Evolutionary conservation across 1,140 invertebrate species (phyloP), one percentile per base, ranked within the genome.

Genomic region (Potamilus streckersoni): DNA sequence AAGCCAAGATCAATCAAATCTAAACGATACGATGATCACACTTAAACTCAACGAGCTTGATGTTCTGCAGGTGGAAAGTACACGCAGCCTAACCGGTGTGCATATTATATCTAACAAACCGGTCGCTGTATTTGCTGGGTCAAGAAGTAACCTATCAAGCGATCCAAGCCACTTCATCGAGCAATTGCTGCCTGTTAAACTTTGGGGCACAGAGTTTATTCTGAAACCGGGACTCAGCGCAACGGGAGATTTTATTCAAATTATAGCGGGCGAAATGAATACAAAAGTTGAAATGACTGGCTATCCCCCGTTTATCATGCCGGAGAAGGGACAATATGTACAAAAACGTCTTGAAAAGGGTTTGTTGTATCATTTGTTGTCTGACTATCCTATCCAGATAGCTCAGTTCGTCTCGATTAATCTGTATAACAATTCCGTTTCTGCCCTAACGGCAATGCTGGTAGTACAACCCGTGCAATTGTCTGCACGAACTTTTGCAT

Each of bases 171-270:
- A 12, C 19, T 64, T 55, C 61, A 67, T 72, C 12, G 70, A 71
- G 31, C 75, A 77, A 27, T 13, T 77, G 17, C 57, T 64, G 17
- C 75, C 75, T 3, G 65, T 73, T 19, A 68, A 69, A 8, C 67
- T 63, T 16, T 77, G 75, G 75, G 75, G 75, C 15, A 61, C 17
- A 0, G 20, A 49, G n/a, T 77, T 77, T 59, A 15, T 66, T 66
- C 38, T 70, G 17, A 38, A 49, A 2, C 70, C 70, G 31, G 63
- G 69, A 23, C 31, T 67, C 8, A 77, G 73, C 56, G n/a, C 62
- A 23, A 61, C 70, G 2, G 75, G 75, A 49, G 75, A 77, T 58
- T 27, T 73, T 12, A 56, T 77, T 14, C 72, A 77, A 69, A 77
- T 77, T 20, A 55, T 77, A 3, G 58, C 75, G 8, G 55, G 63